These are phyloP conservation scores for Neosilurus mollespiculum DNA, from an alignment of 2,797 vertebrate genomes.

Conservation along the genomic window DNA sequence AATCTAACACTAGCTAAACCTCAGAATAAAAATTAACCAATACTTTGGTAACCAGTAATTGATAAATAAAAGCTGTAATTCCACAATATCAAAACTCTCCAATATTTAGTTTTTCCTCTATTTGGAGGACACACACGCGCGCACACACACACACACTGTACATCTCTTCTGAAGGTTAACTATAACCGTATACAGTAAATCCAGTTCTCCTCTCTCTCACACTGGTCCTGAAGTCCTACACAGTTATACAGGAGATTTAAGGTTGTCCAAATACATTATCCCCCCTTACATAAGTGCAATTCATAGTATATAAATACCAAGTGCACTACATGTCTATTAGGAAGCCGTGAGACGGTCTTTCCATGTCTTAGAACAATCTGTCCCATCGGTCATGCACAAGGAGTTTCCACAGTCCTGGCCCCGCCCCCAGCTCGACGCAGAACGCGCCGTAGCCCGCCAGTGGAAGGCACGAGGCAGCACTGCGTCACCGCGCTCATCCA, in stretches of 20 bases:
- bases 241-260: not conserved
- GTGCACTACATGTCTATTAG: not conserved
- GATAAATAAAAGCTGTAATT: no score
- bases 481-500: conserved; percentile 48
- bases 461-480: conserved; percentile 34
- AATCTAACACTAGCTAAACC: no score
- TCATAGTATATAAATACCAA: not conserved
- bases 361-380: conserved; percentile 8
- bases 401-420: conserved; percentile 75
- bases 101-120: not conserved
- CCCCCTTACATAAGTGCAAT: not conserved
- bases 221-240: not conserved
- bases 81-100: not conserved
- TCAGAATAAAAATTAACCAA: no score
- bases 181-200: conserved; percentile 44
- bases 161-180: conserved; percentile 64
- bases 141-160: conserved; percentile 19
- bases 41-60: no score
- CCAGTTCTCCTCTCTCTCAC: conserved; percentile 2
- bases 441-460: conserved; percentile 43
- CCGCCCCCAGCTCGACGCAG: conserved; percentile 68
- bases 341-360: not conserved
- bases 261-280: not conserved
- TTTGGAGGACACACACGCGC: not conserved
- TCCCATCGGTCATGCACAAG: conserved; percentile 62